Evolutionary conservation across 2,888 invertebrate genomes (phyloP).

Genomic region (Rambutsinella grinnellia): DNA sequence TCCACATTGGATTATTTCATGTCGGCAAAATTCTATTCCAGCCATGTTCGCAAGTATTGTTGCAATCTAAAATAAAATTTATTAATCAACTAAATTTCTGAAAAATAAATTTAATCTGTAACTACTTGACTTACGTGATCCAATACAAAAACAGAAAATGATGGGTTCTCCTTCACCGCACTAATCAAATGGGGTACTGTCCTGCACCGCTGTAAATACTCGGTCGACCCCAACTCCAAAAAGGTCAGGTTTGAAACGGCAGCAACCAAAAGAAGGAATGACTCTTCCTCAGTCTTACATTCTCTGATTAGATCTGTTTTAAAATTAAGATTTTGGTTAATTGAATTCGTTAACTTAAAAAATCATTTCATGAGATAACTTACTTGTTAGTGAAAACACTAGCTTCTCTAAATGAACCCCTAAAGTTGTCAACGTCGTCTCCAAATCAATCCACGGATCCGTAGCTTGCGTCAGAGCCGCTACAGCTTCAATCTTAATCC

Average conservation of each 20-base stretch:
- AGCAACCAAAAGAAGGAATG: conserved; percentile 86
- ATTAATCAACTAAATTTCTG: not conserved
- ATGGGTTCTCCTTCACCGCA: conserved; percentile 77
- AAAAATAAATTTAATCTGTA: too few species aligned
- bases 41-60: conserved; percentile 91
- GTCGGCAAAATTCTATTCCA: conserved; percentile 78
- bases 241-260: conserved; percentile 92
- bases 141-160: conserved; percentile 84
- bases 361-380: too few species aligned
- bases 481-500: conserved; percentile 81
- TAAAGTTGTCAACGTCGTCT: conserved; percentile 81
- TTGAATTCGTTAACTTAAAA: too few species aligned
- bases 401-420: conserved; percentile 81
- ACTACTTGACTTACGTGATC: conserved; percentile 78
- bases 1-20: conserved; percentile 76
- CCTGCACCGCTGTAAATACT: conserved; percentile 69
- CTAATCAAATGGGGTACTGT: conserved; percentile 77
- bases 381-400: conserved; percentile 82
- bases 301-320: conserved; percentile 67
- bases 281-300: conserved; percentile 77
- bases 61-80: conserved; percentile 77
- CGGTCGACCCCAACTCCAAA: conserved; percentile 80
- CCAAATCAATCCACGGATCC: conserved; percentile 88
- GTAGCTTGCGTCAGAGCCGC: conserved; percentile 94
- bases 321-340: not conserved